Percentiles rank a stretch among this genome's conserved stretches.
These are phyloP conservation scores for Morbakka virulenta DNA, from an alignment of 30 jellyfish, hydroid and myxozoan genomes.

Conservation along the genomic window DNA sequence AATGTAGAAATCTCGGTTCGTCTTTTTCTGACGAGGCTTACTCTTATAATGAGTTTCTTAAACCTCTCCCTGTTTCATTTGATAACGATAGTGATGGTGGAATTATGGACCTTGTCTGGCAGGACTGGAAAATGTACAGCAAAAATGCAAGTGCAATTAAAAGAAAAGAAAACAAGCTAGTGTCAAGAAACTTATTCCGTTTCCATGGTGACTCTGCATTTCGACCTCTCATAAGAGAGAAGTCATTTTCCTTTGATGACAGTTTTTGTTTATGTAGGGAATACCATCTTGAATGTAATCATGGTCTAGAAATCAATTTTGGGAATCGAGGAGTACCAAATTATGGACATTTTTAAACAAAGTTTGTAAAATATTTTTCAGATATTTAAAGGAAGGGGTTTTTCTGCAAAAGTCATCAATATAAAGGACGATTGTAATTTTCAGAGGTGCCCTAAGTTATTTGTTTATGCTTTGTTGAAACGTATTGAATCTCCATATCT, in stretches of 20 bases:
- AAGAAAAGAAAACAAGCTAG: background rate
- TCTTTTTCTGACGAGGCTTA: background rate
- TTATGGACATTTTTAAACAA: too few relatives aligned
- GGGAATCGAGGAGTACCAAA: too few relatives aligned
- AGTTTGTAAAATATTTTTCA: too few relatives aligned
- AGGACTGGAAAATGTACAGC: background rate
- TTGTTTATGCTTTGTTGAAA: too few relatives aligned
- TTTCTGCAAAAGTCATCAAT: too few relatives aligned
- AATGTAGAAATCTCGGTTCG: background rate
- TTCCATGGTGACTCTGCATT: background rate
- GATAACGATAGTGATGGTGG: background rate
- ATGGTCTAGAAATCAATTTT: too few relatives aligned
- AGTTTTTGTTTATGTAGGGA: background rate
- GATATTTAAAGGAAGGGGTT: too few relatives aligned
- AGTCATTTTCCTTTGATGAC: background rate
- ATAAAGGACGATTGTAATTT: too few relatives aligned
- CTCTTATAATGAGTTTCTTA: background rate
- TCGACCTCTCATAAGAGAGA: background rate
- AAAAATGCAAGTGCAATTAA: background rate
- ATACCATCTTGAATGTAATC: background rate
- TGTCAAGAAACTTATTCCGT: background rate
- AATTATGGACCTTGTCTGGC: background rate
- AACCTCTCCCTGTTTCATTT: background rate
- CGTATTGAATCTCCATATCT: too few relatives aligned
- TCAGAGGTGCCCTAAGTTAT: too few relatives aligned